Evolutionary conservation across 2,797 vertebrate genomes (phyloP), one percentile per base, ranked within the genome.

Genomic region (Cossypha heuglini): DNA sequence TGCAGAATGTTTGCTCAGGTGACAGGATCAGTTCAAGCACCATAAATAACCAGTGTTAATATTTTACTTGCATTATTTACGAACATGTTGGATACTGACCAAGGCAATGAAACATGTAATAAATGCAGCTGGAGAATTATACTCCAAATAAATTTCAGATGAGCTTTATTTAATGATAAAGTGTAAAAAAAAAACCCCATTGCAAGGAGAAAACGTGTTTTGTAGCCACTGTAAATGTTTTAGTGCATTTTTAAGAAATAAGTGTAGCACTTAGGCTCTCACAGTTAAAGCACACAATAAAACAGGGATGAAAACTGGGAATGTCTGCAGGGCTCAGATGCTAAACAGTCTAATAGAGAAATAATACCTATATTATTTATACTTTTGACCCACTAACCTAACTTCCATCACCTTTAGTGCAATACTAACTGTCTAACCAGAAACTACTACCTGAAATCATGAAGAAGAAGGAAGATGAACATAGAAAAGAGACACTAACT

Each of bases 121-220:
- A 94, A 94, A 94, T 45, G 69, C 91, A 93, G 79, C 82, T 94
- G 79, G 78, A 94, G 94, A 93, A 93, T 91, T 94, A 93, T 45
- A 78, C 29, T 61, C 73, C 73, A 87, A 81, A 15, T 95, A 95
- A 93, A 94, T 94, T 93, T 91, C 80, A 78, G 73, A 91, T 96
- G 58, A 95, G 87, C 85, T 93, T 94, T 95, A 91, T 96, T 96
- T 97, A 97, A 93, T 10, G 77, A 72, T 69, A 54, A 88, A 86
- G 62, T 75, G 22, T 90, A 92, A 93, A 94, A 87, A 87, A 87
- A 92, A 64, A 0, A 1, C 8, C 58, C 12, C 31, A 71, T 64
- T 92, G 45, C 78, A 49, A 31, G 14, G 73, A 68, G 68, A 82
- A 58, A 61, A 80, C 3, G 6, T 62, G 33, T 69, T 94, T 96